Conservation (phyloP, 2,113 vertebrate genomes). For the Equus quagga region DNA sequence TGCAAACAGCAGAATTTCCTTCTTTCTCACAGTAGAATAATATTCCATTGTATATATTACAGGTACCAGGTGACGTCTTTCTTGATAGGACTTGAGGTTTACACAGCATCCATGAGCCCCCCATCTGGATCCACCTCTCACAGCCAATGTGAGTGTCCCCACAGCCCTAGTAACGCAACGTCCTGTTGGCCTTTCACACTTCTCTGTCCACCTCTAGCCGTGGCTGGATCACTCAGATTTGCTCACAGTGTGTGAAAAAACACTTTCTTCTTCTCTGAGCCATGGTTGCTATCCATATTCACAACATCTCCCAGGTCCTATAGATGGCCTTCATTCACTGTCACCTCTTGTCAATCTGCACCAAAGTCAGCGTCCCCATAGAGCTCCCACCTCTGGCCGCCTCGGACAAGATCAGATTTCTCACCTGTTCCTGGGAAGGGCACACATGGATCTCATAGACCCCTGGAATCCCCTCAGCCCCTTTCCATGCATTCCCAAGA, state of each 20-base stretch:
- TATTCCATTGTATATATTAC: fast-evolving
- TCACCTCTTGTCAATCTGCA: not conserved
- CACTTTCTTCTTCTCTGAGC: not conserved
- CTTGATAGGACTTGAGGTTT: not conserved
- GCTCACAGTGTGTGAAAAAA: not conserved
- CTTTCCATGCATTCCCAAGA: no score
- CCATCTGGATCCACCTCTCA: fast-evolving
- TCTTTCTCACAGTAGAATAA: not conserved
- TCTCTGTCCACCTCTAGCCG: not conserved
- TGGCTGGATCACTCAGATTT: fast-evolving
- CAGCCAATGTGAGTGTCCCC: fast-evolving
- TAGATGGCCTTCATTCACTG: not conserved
- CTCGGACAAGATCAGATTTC: not conserved
- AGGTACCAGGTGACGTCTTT: not conserved
- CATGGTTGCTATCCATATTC: fast-evolving
- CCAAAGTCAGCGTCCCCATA: fast-evolving
- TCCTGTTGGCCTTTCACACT: fast-evolving
- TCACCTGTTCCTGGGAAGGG: not conserved
- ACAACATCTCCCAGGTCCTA: not conserved
- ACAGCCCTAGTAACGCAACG: fast-evolving
- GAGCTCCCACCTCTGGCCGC: fast-evolving
- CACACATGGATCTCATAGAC: fast-evolving
- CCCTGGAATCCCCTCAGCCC: no score
- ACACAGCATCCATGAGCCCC: fast-evolving
- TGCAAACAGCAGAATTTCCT: not conserved